Percentiles rank a stretch among this genome's conserved stretches.
These are phyloP conservation scores for Scaptomyza hsui DNA, from an alignment of 1,140 invertebrate genomes.

Conservation along the genomic window DNA sequence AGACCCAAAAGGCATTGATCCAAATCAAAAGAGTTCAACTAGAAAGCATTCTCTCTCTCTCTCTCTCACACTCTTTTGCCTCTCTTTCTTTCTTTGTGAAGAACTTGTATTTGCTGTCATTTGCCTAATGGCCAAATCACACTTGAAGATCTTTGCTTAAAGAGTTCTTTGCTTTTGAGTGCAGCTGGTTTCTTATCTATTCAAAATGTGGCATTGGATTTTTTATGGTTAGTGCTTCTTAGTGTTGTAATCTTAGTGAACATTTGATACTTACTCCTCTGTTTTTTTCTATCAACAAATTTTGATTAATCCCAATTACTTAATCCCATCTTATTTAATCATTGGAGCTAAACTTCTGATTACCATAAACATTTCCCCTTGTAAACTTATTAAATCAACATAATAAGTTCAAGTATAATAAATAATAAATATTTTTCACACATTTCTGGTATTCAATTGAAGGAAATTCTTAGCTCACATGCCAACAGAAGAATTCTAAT, in stretches of 20 bases:
- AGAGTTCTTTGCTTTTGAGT: conserved; percentile 6
- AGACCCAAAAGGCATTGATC: conserved; percentile 27
- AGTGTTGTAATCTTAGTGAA: not conserved
- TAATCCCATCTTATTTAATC: too few species aligned
- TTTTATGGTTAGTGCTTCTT: not conserved
- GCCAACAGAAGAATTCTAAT: conserved; percentile 9
- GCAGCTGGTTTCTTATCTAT: not conserved
- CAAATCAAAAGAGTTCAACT: conserved; percentile 17
- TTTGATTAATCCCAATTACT: too few species aligned
- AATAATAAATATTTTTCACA: not conserved
- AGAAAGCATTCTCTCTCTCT: not conserved
- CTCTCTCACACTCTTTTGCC: not conserved
- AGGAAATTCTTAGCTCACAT: not conserved
- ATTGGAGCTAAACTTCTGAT: too few species aligned
- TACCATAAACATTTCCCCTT: too few species aligned
- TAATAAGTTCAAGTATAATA: not conserved
- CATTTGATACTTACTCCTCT: too few species aligned
- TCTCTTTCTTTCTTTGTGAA: not conserved
- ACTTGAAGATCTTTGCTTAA: conserved; percentile 14
- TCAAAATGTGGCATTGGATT: not conserved
- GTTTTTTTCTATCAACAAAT: too few species aligned
- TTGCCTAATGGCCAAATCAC: conserved; percentile 38
- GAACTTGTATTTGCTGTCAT: conserved; percentile 11
- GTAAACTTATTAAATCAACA: too few species aligned
- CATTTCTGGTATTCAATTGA: not conserved